Base-by-base conservation (phyloP, 2,113 vertebrate species). In the Sylvilagus bachmani region DNA sequence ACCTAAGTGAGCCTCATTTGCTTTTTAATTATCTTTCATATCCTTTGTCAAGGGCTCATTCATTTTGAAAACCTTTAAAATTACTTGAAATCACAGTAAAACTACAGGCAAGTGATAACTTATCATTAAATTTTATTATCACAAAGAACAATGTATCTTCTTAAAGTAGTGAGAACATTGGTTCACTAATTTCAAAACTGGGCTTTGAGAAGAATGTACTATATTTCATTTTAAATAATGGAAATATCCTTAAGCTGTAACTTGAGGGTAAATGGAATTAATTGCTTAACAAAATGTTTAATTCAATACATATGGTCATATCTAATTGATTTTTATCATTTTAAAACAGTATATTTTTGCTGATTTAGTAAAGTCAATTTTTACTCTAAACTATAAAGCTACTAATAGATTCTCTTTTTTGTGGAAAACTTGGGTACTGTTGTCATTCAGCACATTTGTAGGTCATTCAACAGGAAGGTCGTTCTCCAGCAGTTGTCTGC, bases 1-100 rank as follows among this genome's bases (percentile, higher is more conserved):
- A 66, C 51, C 70, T 49, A 58, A 58, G 80, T 49, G 11, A 78
- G 33, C 58, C 89, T 89, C 33, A 27, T 75, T 85, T 93, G n/a
- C 71, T 94, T 7, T 81, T 91, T 95, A 95, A 94, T 92, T 85
- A 86, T 38, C 62, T 78, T 91, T 95, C 36, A 78, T 49, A 82
- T 73, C 3, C 27, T 14, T 85, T 66, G 49, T 90, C 90, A 92
- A 74, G 73, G 69, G 12, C 9, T 74, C 78, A 73, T 94, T 90
- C 71, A 82, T 93, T 85, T 13, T 53, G 69, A 87, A 93, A 85
- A 49, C 66, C 64, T 70, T 90, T 90, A 85, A 22, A 81, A 33
- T 8, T 62, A 85, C 33, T 14, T 69, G 82, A 85, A 69, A 75
- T 88, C 78, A 93, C 64, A 86, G 69, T 31, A 92, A 79, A 33